phyloP scores from a whole-genome alignment of 2,888 invertebrate species.

The Melanotus villosus region DNA sequence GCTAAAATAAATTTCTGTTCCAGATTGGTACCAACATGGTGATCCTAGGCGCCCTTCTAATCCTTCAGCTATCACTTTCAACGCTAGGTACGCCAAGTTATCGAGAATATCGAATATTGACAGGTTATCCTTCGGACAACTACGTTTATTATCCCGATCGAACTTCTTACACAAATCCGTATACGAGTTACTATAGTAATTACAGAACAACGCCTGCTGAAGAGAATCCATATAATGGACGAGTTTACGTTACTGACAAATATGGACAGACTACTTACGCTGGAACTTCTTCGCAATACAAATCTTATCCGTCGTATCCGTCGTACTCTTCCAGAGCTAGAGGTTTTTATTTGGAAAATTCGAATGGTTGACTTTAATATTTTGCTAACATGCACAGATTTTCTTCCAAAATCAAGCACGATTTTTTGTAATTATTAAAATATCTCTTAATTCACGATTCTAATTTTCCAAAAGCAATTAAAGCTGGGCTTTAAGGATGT shows the following conservation, averaged over 20 bases:
- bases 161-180: slow-evolving; percentile 41
- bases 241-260: slow-evolving; percentile 64
- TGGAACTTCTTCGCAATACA: slow-evolving; percentile 14
- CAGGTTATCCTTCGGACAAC: slow-evolving; percentile 20
- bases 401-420: too few relatives aligned
- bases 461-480: too few relatives aligned
- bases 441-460: too few relatives aligned
- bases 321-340: slow-evolving; percentile 2
- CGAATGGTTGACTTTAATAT: not conserved
- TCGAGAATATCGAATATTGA: slow-evolving; percentile 30
- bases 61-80: slow-evolving; percentile 30
- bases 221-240: slow-evolving; percentile 51
- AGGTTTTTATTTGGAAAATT: slow-evolving; percentile 24
- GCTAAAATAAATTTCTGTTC: slow-evolving; percentile 12
- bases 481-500: too few relatives aligned
- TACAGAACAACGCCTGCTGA: slow-evolving; percentile 17
- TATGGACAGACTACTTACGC: slow-evolving; percentile 61
- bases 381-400: too few relatives aligned
- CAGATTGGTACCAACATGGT: slow-evolving; percentile 37
- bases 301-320: not conserved
- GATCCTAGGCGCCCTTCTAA: slow-evolving; percentile 16
- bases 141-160: slow-evolving; percentile 29
- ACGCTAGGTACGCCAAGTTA: slow-evolving; percentile 36
- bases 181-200: slow-evolving; percentile 25
- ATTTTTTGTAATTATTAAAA: too few relatives aligned